phyloP scores from a whole-genome alignment of 1,140 invertebrate genomes.

The Sipha flava region DNA sequence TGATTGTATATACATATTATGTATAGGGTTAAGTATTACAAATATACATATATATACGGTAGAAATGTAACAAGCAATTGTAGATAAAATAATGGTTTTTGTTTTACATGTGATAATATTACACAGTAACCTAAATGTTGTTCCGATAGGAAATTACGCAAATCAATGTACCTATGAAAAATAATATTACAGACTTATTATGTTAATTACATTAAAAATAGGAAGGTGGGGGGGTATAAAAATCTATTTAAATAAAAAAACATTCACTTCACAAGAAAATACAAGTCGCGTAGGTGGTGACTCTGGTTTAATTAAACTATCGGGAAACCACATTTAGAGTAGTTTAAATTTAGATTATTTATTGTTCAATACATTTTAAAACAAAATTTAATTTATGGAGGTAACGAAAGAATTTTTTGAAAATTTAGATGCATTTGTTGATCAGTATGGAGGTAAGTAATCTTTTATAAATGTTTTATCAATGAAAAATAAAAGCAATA shows the following conservation, averaged over 20 bases:
- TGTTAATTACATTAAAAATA: not conserved
- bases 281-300: not conserved
- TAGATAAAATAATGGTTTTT: not conserved
- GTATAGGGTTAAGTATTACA: not conserved
- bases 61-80: not conserved
- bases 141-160: not conserved
- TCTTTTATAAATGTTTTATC: not conserved
- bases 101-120: not conserved
- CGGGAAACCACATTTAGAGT: not conserved
- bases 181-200: not conserved
- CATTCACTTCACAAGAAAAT: not conserved
- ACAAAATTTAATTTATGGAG: not conserved
- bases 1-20: not conserved
- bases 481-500: too few species aligned
- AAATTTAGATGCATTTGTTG: conserved; percentile 9
- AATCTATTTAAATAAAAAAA: not conserved
- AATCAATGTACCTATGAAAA: not conserved
- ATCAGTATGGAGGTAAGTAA: conserved; percentile 19
- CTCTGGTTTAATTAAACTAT: not conserved
- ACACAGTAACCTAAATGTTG: not conserved
- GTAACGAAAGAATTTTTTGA: conserved; percentile 16
- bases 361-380: not conserved
- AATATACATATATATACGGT: not conserved
- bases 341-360: not conserved
- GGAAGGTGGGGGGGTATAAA: not conserved